Conservation (phyloP, 64 coral and sea anemone species). For the Trachythela sp. region DNA sequence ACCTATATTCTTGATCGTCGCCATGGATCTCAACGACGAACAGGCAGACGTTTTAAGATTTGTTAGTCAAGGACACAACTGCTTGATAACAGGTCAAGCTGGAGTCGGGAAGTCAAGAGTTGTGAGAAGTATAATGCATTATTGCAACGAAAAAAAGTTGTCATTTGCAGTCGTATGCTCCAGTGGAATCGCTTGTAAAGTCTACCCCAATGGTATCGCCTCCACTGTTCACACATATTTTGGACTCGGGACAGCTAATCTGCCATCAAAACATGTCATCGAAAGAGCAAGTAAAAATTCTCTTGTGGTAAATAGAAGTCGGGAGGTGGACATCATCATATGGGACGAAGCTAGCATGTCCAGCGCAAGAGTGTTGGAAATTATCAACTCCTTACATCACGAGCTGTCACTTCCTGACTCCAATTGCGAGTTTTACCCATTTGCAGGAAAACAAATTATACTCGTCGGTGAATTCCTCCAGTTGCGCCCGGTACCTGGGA, state of each 20-base stretch:
- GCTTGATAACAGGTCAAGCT: too few species aligned
- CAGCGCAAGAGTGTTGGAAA: not conserved
- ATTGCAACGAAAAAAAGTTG: not conserved
- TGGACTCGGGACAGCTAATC: not conserved
- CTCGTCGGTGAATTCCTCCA: slow-evolving; percentile 36
- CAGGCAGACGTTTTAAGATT: too few species aligned
- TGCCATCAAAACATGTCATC: not conserved
- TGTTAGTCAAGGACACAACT: too few species aligned
- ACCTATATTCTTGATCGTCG: too few species aligned
- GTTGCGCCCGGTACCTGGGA: slow-evolving; percentile 14
- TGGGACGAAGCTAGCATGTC: slow-evolving; percentile 45
- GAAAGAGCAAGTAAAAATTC: not conserved
- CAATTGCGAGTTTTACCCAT: slow-evolving; percentile 1
- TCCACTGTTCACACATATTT: not conserved
- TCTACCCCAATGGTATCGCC: not conserved
- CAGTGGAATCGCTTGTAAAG: not conserved
- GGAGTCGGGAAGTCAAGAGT: not conserved
- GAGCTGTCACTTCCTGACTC: not conserved
- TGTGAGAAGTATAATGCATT: not conserved
- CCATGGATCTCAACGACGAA: too few species aligned
- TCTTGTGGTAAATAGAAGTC: not conserved
- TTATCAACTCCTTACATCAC: slow-evolving; percentile 22
- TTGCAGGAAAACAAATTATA: slow-evolving; percentile 36
- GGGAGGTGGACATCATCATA: not conserved
- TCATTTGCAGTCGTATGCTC: not conserved